These are phyloP conservation scores for Pogoniulus pusillus DNA, from an alignment of 2,797 vertebrate species.

Conservation along the genomic window DNA sequence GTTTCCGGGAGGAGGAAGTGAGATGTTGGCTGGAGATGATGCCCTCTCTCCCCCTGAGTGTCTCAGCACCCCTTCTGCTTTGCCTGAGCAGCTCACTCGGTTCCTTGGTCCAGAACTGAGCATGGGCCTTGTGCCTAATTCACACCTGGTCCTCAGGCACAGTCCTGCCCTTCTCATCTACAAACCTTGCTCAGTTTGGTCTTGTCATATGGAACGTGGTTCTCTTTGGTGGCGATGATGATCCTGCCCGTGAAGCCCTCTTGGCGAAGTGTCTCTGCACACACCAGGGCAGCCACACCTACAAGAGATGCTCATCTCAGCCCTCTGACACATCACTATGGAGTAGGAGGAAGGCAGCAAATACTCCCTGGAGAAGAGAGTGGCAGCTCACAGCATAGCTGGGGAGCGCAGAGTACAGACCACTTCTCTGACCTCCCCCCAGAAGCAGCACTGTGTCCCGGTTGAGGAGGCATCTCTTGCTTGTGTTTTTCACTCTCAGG, in stretches of 20 bases:
- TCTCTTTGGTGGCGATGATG: constrained; percentile 84
- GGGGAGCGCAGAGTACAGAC: background rate
- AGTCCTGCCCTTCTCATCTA: background rate
- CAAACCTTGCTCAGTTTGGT: constrained; percentile 88
- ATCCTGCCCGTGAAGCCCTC: constrained; percentile 85
- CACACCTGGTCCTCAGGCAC: background rate
- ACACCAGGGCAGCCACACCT: constrained; percentile 88
- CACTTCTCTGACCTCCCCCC: constrained; percentile 60
- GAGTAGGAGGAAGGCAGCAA: background rate
- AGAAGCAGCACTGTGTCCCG: background rate
- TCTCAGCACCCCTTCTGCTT: background rate
- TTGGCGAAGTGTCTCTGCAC: constrained; percentile 89
- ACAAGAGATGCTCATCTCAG: background rate
- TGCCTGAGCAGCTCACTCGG: fast-evolving
- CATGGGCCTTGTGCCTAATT: fast-evolving
- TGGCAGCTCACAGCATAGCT: background rate
- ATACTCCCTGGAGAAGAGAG: background rate
- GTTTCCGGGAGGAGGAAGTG: background rate
- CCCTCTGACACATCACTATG: fast-evolving
- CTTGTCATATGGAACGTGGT: constrained; percentile 83
- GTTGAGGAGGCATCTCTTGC: constrained; percentile 7
- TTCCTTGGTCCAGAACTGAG: background rate
- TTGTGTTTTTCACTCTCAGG: constrained; percentile 34
- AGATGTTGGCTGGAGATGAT: background rate
- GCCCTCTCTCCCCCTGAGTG: background rate